phyloP scores from a whole-genome alignment of 2,888 invertebrate species.

The Incurvaria masculella region DNA sequence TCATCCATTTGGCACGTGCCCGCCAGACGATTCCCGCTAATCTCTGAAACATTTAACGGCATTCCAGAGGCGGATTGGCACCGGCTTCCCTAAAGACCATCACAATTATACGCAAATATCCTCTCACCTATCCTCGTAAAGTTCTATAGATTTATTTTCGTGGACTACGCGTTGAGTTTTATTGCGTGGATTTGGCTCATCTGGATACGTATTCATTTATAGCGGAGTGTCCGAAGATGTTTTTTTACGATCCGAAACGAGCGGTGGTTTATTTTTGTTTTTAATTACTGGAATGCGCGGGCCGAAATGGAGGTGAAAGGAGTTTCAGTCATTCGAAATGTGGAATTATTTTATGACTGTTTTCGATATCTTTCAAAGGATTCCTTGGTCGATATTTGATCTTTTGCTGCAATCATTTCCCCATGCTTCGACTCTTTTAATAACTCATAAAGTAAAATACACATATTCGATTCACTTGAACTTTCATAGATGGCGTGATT shows the following conservation, averaged over 20 bases:
- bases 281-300: slow-evolving; percentile 53
- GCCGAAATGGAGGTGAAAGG: too few species aligned
- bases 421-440: too few species aligned
- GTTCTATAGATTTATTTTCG: slow-evolving; percentile 50
- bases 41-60: neutral
- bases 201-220: slow-evolving; percentile 41
- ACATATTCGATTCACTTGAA: too few species aligned
- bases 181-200: slow-evolving; percentile 25
- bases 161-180: slow-evolving; percentile 48
- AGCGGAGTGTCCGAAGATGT: slow-evolving; percentile 43
- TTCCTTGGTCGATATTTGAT: too few species aligned
- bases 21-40: neutral
- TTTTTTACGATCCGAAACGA: slow-evolving; percentile 53
- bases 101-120: neutral
- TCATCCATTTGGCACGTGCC: neutral
- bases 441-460: too few species aligned
- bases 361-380: too few species aligned
- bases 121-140: slow-evolving; percentile 32
- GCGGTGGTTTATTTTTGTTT: slow-evolving; percentile 55
- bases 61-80: neutral
- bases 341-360: too few species aligned
- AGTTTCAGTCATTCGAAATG: too few species aligned
- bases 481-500: too few species aligned
- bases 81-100: neutral
- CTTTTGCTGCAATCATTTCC: too few species aligned